phyloP scores from a whole-genome alignment of 2,797 vertebrate species.

The Sebastes kiyomatsui region DNA sequence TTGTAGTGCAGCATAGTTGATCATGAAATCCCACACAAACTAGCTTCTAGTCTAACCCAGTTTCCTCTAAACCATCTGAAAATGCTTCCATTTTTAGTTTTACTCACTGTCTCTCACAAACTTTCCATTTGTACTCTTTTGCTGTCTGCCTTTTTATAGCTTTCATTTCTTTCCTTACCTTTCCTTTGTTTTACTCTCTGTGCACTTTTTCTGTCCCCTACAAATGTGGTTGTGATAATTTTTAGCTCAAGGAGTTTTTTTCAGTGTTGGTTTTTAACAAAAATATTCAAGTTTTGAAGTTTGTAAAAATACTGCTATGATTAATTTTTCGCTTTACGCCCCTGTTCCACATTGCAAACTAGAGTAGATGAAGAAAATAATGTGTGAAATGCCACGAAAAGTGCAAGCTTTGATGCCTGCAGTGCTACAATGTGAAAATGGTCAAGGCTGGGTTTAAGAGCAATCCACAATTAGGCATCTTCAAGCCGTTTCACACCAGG shows the following conservation, averaged over 20 bases:
- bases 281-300: not conserved
- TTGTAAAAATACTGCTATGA: not conserved
- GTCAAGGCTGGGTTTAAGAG: not conserved
- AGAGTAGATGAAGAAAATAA: no score
- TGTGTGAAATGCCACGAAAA: no score
- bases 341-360: no score
- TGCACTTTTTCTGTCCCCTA: not conserved
- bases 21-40: constrained; percentile 10
- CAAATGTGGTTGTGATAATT: constrained; percentile 2
- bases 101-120: constrained; percentile 6
- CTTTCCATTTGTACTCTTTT: constrained; percentile 11
- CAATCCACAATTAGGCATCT: not conserved
- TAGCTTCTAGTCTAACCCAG: constrained; percentile 12
- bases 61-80: constrained; percentile 20
- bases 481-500: no score
- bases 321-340: fast-evolving
- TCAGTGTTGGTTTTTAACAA: constrained; percentile 11
- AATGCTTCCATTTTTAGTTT: constrained; percentile 15
- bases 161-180: not conserved
- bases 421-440: not conserved
- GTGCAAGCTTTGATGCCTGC: no score
- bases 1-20: not conserved
- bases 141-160: constrained; percentile 7
- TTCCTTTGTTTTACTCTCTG: not conserved
- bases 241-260: constrained; percentile 19